Evolutionary conservation across 2,888 invertebrate species (phyloP), one percentile per base, ranked within the genome.

Genomic region (Tuta absoluta): DNA sequence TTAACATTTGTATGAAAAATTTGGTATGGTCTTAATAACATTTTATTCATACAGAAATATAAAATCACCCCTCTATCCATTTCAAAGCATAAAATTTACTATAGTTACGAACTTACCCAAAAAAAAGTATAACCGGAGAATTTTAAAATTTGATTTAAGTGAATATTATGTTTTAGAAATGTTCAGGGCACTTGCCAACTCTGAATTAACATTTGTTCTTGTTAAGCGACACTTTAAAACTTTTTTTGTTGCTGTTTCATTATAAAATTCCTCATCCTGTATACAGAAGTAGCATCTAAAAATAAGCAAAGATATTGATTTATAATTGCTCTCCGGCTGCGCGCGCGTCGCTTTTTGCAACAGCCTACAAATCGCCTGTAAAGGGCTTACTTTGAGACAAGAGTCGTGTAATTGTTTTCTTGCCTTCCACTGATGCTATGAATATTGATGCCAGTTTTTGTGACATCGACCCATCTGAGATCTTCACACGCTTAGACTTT

Each of bases 331-430:
- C 64, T 64, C 61, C 66, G 66, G 64, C 66, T 68, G 71, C 70
- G 75, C 69, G 68, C 64, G 49, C 64, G 66, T 61, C 68, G 66
- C 33, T 69, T 80, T 82, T 77, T 82, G 82, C 71, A 69, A 64
- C 67, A 76, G 74, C 76, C 78, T 81, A 76, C 77, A 75, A 79
- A 78, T 80, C 77, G 67, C 64, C 68, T 67, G 69, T 73, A 75
- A 76, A 74, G 72, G 63, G 69, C 72, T 73, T 66, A 72, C 74
- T 74, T 72, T 38, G 62, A 37, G 45, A 1, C 45, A 45, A n/a
- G 17, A n/a, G 51, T 28, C 53, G 62, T 70, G 71, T 66, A 62
- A 72, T 71, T 75, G 72, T 73, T 65, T 62, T 71, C 68, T 69
- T 67, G 65, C 68, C 65, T 67, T 64, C 66, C 67, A 17, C 14